A percentile compares a stretch with the other conserved stretches of the same genome.
Evolutionary conservation across 2,888 invertebrate species (phyloP).

Genomic region (Callinectes sapidus): DNA sequence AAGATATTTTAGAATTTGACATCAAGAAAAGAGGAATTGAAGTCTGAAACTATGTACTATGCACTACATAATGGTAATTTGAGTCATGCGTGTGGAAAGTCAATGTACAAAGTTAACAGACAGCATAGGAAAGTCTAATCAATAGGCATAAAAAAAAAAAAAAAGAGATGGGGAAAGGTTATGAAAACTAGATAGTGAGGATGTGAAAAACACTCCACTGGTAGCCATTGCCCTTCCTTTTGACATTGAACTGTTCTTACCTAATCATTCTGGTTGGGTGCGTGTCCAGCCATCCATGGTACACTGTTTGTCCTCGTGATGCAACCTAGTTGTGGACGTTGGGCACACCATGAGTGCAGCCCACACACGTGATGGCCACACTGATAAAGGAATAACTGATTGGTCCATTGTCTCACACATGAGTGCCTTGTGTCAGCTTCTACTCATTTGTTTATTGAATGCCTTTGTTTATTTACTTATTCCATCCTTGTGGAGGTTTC

Average conservation of each 20-base stretch:
- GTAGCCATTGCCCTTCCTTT: background rate
- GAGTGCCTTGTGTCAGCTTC: background rate
- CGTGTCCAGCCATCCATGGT: constrained; percentile 1
- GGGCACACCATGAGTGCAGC: background rate
- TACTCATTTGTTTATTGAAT: background rate
- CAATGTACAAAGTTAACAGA: background rate
- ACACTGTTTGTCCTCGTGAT: background rate
- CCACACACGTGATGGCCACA: background rate
- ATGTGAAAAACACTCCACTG: background rate
- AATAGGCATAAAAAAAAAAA: background rate
- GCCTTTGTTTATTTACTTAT: background rate
- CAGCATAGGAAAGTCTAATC: background rate
- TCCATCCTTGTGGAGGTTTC: background rate
- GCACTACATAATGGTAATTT: background rate
- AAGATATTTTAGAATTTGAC: too few relatives aligned
- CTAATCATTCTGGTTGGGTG: background rate
- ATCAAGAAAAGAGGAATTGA: background rate
- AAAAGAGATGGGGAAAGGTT: too few relatives aligned
- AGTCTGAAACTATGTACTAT: background rate
- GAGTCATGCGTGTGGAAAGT: background rate
- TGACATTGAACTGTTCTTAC: constrained; percentile 22
- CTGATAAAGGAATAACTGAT: background rate
- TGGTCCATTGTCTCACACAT: background rate
- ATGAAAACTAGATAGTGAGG: background rate
- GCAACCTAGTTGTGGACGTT: background rate